Evolutionary conservation across 1,140 invertebrate species (phyloP).

Genomic region (Paraescarpia echinospica): DNA sequence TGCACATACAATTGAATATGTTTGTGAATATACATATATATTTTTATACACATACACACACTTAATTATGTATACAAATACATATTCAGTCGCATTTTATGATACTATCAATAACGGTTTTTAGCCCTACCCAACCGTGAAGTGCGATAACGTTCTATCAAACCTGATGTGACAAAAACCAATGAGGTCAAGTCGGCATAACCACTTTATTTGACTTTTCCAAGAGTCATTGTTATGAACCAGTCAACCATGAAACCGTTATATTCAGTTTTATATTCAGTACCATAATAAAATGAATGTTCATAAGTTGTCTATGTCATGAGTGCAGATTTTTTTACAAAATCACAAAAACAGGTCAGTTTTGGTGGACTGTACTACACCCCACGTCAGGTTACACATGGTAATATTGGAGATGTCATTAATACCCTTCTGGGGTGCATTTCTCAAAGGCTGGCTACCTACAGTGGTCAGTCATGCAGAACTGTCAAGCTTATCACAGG

Average conservation of each 20-base stretch:
- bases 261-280: not conserved
- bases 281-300: no score
- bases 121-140: not conserved
- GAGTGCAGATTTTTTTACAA: not conserved
- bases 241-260: not conserved
- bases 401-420: not conserved
- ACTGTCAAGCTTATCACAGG: not conserved
- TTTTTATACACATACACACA: no score
- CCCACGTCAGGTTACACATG: no score
- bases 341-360: no score
- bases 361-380: no score
- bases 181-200: not conserved
- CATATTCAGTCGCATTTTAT: not conserved
- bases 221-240: not conserved
- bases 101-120: not conserved
- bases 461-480: not conserved
- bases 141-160: not conserved
- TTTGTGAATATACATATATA: no score
- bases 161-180: not conserved
- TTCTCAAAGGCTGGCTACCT: not conserved
- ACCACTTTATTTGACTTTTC: not conserved
- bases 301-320: not conserved
- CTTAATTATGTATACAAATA: not conserved
- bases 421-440: not conserved
- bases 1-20: no score